Evolutionary conservation across 2,888 invertebrate genomes (phyloP).

Genomic region (Criorhina ranunculi): DNA sequence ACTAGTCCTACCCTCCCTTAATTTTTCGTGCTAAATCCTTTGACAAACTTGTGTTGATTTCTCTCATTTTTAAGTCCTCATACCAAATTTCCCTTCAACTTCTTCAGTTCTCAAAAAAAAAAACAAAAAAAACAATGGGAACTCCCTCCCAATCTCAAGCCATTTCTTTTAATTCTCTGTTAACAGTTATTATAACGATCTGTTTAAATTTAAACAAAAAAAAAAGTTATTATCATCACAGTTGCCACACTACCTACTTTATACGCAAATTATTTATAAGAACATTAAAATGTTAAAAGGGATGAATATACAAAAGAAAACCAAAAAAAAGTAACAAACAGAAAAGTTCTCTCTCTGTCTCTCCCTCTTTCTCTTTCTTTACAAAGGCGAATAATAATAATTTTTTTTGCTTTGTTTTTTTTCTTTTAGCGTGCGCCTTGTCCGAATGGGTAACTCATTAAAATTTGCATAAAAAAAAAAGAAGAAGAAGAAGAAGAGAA

Average conservation of each 20-base stretch:
- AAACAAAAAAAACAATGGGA: too few species aligned
- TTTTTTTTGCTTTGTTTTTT: background rate
- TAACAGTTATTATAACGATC: slow-evolving; percentile 31
- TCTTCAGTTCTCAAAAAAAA: too few species aligned
- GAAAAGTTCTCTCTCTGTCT: too few species aligned
- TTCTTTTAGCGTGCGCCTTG: background rate
- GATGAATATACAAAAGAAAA: background rate
- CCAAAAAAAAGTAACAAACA: slow-evolving; percentile 14
- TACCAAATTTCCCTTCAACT: too few species aligned
- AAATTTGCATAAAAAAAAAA: slow-evolving; percentile 59
- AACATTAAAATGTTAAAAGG: slow-evolving; percentile 33
- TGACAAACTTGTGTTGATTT: too few species aligned
- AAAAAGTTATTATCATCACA: slow-evolving; percentile 13
- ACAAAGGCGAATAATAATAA: background rate
- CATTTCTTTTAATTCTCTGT: slow-evolving; percentile 27
- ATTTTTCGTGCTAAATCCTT: too few species aligned
- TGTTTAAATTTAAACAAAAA: slow-evolving; percentile 27
- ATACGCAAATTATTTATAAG: slow-evolving; percentile 38
- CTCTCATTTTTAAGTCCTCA: too few species aligned
- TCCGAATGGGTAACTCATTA: slow-evolving; percentile 63
- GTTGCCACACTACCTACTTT: background rate
- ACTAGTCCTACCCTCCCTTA: too few species aligned
- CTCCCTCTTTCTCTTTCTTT: too few species aligned
- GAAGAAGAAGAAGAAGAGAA: slow-evolving; percentile 7
- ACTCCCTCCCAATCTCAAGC: background rate